phyloP scores from a whole-genome alignment of 2,113 vertebrate species.

The Archocentrus centrarchus region DNA sequence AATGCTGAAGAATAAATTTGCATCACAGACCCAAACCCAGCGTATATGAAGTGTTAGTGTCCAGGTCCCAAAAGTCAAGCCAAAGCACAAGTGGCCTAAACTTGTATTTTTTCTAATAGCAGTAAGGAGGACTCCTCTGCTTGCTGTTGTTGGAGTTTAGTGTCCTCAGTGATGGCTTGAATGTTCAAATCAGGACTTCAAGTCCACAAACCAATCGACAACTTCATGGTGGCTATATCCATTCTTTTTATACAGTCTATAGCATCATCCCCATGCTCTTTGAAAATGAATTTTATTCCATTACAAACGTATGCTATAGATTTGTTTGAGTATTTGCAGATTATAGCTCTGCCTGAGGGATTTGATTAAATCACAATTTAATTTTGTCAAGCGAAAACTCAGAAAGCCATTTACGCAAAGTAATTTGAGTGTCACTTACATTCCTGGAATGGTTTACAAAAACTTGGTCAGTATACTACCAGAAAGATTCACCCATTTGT shows the following conservation, averaged over 20 bases:
- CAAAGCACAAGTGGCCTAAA: no score
- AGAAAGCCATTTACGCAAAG: neutral
- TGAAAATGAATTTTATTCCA: neutral
- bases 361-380: neutral
- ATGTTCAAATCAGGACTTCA: neutral
- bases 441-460: no score
- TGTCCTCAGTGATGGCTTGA: neutral
- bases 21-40: neutral
- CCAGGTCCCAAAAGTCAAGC: neutral
- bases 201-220: neutral
- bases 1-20: neutral
- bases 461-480: neutral
- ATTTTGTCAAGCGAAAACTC: neutral
- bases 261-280: neutral
- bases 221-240: neutral
- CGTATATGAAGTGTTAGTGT: neutral
- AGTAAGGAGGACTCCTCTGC: neutral
- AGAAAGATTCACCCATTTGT: neutral
- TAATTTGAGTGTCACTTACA: neutral
- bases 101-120: neutral
- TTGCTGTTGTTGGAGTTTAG: neutral
- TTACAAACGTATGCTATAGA: neutral
- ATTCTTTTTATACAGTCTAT: neutral
- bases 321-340: neutral
- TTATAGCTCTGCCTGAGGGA: neutral